phyloP scores from a whole-genome alignment of 2,113 vertebrate species.

The Odontesthes bonariensis region DNA sequence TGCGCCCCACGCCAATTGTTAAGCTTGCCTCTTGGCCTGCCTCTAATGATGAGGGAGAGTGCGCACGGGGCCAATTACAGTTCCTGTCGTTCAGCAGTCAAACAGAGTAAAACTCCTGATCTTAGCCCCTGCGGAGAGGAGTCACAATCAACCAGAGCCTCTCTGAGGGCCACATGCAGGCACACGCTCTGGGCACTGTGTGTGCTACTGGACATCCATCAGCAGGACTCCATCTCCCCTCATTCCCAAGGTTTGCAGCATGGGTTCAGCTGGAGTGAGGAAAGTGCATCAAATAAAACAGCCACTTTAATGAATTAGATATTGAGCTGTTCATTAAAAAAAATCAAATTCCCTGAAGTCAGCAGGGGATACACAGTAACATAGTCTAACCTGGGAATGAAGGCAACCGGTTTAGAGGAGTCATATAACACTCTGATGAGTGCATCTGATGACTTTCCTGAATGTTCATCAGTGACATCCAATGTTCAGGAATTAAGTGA shows the following conservation, averaged over 20 bases:
- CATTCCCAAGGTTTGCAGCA: slow-evolving; percentile 53
- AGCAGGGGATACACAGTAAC: slow-evolving; percentile 73
- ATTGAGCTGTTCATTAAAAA: slow-evolving; percentile 84
- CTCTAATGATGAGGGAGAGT: slow-evolving; percentile 72
- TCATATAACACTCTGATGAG: slow-evolving; percentile 68
- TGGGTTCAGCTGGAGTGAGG: slow-evolving; percentile 70
- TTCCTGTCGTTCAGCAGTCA: slow-evolving; percentile 67
- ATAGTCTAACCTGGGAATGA: slow-evolving; percentile 72
- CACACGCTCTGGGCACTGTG: slow-evolving; percentile 32
- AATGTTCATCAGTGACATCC: slow-evolving; percentile 59
- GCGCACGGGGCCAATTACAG: slow-evolving; percentile 73
- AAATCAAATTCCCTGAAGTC: slow-evolving; percentile 79
- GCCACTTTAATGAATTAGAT: slow-evolving; percentile 87
- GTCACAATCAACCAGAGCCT: slow-evolving; percentile 66
- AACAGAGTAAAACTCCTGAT: slow-evolving; percentile 69
- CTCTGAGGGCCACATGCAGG: slow-evolving; percentile 46
- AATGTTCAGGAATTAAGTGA: slow-evolving; percentile 42
- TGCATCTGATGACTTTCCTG: slow-evolving; percentile 72
- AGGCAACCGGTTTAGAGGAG: slow-evolving; percentile 66
- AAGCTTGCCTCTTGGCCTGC: slow-evolving; percentile 70
- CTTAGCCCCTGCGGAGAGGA: slow-evolving; percentile 55
- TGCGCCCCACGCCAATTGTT: slow-evolving; percentile 63
- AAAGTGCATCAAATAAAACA: slow-evolving; percentile 82
- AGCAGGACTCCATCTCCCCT: slow-evolving; percentile 53
- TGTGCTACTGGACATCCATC: slow-evolving; percentile 62